Evolutionary conservation across 2,888 invertebrate genomes (phyloP).

Genomic region (Tridacna crocea): DNA sequence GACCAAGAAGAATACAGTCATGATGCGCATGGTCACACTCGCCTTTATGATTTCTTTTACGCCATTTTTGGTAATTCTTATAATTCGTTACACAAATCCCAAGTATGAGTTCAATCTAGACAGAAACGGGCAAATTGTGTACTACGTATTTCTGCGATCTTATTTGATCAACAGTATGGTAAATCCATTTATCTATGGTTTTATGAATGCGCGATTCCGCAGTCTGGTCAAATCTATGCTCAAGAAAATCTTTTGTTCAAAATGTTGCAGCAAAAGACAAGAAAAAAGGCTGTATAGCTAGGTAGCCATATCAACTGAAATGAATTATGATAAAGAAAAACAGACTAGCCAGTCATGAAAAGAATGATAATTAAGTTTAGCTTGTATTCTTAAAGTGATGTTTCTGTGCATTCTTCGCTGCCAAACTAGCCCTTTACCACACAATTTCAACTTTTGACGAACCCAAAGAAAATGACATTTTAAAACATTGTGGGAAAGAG

Average conservation of each 20-base stretch:
- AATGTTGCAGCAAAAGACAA: constrained; percentile 28
- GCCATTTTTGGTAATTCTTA: constrained; percentile 51
- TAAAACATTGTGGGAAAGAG: background rate
- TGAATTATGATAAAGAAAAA: no score
- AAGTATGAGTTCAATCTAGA: constrained; percentile 34
- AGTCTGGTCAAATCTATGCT: constrained; percentile 49
- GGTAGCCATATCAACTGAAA: no score
- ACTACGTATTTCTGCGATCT: constrained; percentile 50
- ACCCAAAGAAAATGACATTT: background rate
- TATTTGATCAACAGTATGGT: constrained; percentile 62
- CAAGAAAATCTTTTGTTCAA: constrained; percentile 39
- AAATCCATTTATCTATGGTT: constrained; percentile 60
- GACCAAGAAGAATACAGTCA: constrained; percentile 47
- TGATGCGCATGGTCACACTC: constrained; percentile 63
- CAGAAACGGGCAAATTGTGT: constrained; percentile 41
- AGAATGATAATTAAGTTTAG: no score
- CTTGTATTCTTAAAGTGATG: no score
- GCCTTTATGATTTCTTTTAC: constrained; percentile 60
- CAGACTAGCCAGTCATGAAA: no score
- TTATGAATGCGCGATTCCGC: constrained; percentile 56
- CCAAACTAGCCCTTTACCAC: background rate
- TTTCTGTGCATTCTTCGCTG: no score
- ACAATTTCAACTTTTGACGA: background rate
- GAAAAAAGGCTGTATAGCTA: background rate
- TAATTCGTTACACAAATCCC: constrained; percentile 53